Conservation (phyloP, 2,888 invertebrate genomes). For the Anorthoa munda region DNA sequence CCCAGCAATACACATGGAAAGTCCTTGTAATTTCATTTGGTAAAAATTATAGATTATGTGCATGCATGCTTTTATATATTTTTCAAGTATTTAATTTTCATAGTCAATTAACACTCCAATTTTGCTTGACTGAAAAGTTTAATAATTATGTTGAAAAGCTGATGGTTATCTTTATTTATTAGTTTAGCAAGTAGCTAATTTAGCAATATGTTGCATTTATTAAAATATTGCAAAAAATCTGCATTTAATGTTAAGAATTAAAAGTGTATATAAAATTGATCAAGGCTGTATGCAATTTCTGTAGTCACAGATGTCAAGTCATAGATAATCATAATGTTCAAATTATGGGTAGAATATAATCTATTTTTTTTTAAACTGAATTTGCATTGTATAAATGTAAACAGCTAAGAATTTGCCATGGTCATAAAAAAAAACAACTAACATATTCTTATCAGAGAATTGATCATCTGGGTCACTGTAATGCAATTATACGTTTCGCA, state of each 20-base stretch:
- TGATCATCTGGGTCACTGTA: constrained; percentile 63
- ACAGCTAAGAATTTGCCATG: not conserved
- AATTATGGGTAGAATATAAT: not conserved
- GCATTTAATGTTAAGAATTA: not conserved
- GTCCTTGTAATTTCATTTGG: too few relatives aligned
- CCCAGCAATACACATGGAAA: too few relatives aligned
- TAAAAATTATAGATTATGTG: not conserved
- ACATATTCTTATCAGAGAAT: constrained; percentile 55
- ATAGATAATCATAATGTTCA: not conserved
- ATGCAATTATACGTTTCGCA: constrained; percentile 60
- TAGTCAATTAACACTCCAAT: not conserved
- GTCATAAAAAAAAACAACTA: constrained; percentile 6
- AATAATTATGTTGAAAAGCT: constrained; percentile 13
- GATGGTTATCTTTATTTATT: constrained; percentile 26
- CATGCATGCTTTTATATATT: constrained; percentile 1
- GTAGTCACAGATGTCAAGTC: constrained; percentile 12
- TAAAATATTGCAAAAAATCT: not conserved
- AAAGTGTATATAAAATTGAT: not conserved
- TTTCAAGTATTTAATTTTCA: not conserved
- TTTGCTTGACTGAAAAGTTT: constrained; percentile 20
- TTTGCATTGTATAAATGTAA: not conserved
- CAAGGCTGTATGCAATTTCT: constrained; percentile 20
- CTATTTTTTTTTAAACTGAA: not conserved
- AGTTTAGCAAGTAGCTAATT: constrained; percentile 8
- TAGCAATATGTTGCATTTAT: not conserved